A percentile compares a stretch with the other conserved stretches of the same genome.
Conservation (phyloP, 1,140 invertebrate species). For the Myzus persicae region DNA sequence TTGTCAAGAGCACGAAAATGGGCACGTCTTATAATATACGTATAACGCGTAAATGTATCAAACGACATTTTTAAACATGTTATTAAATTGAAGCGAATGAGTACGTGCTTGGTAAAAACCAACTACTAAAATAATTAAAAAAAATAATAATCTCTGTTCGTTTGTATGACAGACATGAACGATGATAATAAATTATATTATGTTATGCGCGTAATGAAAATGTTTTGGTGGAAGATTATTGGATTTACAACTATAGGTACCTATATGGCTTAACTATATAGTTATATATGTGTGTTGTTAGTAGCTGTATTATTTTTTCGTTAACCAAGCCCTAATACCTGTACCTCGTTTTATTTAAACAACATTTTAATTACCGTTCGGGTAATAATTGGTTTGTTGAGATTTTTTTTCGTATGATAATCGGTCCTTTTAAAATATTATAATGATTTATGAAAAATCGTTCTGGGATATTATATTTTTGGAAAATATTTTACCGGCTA, state of each 20-base stretch:
- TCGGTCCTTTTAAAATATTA: too few species aligned
- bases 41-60: neutral
- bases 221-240: neutral
- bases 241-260: neutral
- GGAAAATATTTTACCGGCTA: neutral
- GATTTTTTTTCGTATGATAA: too few species aligned
- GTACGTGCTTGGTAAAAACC: neutral
- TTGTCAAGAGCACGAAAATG: neutral
- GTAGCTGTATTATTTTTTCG: neutral
- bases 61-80: neutral
- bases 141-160: neutral
- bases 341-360: too few species aligned
- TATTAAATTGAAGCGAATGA: neutral
- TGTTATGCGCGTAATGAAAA: neutral
- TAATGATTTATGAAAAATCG: neutral
- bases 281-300: neutral
- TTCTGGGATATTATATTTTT: neutral
- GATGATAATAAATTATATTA: neutral
- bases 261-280: neutral
- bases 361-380: too few species aligned
- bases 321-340: neutral
- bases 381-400: too few species aligned
- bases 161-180: neutral
- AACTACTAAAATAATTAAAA: neutral
- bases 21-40: neutral